phyloP scores from a whole-genome alignment of 2,797 vertebrate genomes.

The Leptoclinus maculatus region DNA sequence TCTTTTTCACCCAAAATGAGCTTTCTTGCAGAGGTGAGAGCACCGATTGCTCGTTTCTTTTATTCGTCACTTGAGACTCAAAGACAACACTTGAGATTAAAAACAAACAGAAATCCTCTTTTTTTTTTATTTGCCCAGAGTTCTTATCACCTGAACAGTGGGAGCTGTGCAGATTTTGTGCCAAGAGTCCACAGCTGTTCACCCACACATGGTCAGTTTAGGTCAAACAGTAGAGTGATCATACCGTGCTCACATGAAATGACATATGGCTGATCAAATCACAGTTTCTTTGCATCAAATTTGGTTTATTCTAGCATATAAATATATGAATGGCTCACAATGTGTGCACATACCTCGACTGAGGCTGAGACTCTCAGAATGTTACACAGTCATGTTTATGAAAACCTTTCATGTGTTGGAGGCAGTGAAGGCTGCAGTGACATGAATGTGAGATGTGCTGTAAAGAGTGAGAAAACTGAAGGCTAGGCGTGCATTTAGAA shows the following conservation, averaged over 20 bases:
- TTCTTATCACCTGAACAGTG: neutral
- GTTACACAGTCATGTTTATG: conserved; percentile 2
- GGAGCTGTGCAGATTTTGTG: neutral
- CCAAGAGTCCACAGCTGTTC: neutral
- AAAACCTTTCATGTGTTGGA: conserved; percentile 9
- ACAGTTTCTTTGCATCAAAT: neutral
- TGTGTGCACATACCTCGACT: neutral
- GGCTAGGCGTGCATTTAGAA: too few species aligned
- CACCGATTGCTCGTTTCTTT: conserved; percentile 4
- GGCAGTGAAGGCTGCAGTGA: neutral
- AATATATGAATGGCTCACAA: neutral
- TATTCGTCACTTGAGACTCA: conserved; percentile 22
- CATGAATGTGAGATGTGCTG: conserved; percentile 4
- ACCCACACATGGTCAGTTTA: neutral
- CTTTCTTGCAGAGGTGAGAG: conserved; percentile 18
- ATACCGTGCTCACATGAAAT: neutral
- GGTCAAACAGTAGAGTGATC: neutral
- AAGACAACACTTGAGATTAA: too few species aligned
- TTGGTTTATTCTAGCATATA: neutral
- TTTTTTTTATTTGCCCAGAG: neutral
- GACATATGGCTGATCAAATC: neutral
- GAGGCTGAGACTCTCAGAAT: neutral
- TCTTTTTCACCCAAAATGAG: conserved; percentile 33
- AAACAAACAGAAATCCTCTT: conserved; percentile 9
- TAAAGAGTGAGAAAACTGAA: neutral